Evolutionary conservation across 2,797 vertebrate species (phyloP).

Genomic region (Acrocephalus scirpaceus): DNA sequence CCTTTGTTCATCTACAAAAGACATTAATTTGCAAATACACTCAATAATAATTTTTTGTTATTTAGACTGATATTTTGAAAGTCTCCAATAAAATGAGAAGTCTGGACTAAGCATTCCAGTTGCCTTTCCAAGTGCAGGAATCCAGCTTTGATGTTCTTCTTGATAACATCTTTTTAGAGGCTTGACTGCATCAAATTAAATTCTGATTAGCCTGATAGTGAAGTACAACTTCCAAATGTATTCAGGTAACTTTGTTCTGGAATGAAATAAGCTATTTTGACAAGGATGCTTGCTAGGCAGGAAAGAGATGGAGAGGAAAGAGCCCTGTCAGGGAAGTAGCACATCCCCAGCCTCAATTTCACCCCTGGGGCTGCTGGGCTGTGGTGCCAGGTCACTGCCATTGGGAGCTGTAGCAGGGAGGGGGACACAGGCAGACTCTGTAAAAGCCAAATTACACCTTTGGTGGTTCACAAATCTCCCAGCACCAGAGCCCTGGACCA

Average conservation of each 20-base stretch:
- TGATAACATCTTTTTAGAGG: slow-evolving; percentile 65
- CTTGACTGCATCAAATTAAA: slow-evolving; percentile 70
- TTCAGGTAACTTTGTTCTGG: slow-evolving; percentile 65
- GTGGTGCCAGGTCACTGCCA: background rate
- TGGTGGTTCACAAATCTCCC: background rate
- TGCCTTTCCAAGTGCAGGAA: slow-evolving; percentile 46
- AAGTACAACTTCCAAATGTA: slow-evolving; percentile 44
- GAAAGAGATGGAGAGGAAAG: background rate
- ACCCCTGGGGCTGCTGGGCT: background rate
- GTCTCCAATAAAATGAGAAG: slow-evolving; percentile 32
- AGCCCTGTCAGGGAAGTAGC: background rate
- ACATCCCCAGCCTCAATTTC: background rate
- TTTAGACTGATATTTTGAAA: slow-evolving; percentile 54
- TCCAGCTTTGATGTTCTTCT: slow-evolving; percentile 67
- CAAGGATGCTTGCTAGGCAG: slow-evolving; percentile 39
- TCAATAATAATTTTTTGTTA: slow-evolving; percentile 53
- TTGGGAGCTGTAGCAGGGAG: background rate
- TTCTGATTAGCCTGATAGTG: slow-evolving; percentile 62
- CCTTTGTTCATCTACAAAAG: slow-evolving; percentile 67
- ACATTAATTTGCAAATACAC: slow-evolving; percentile 57
- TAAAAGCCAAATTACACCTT: background rate
- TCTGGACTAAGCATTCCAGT: slow-evolving; percentile 42
- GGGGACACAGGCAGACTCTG: background rate
- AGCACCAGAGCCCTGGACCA: background rate
- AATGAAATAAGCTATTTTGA: slow-evolving; percentile 55